A percentile compares a stretch with the other conserved stretches of the same genome.
These are phyloP conservation scores for Eupithecia abbreviata DNA, from an alignment of 2,888 invertebrate species.

Conservation along the genomic window DNA sequence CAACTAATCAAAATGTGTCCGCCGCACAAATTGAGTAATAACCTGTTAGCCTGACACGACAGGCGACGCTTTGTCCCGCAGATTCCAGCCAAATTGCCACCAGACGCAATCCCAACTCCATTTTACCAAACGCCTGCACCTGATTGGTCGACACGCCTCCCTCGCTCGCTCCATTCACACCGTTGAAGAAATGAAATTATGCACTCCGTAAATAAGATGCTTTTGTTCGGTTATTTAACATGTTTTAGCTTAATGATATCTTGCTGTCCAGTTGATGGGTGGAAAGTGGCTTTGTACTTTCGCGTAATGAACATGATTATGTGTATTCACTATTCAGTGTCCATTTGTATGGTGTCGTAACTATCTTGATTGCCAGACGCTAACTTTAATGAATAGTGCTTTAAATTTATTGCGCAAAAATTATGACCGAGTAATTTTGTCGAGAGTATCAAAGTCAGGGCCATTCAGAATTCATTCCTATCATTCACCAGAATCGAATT, in stretches of 20 bases:
- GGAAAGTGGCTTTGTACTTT: conserved; percentile 30
- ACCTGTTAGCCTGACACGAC: conserved; percentile 69
- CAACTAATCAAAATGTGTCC: conserved; percentile 77
- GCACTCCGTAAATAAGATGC: conserved; percentile 76
- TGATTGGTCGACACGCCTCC: conserved; percentile 78
- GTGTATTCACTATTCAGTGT: background rate
- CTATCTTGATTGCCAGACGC: background rate
- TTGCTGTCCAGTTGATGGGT: conserved; percentile 33
- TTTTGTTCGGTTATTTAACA: conserved; percentile 68
- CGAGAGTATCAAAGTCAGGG: background rate
- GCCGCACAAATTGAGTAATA: conserved; percentile 80
- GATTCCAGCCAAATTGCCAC: conserved; percentile 80
- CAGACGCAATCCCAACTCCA: conserved; percentile 74
- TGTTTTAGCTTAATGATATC: conserved; percentile 56
- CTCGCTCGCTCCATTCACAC: conserved; percentile 46
- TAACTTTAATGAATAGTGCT: background rate
- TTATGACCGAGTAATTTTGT: background rate
- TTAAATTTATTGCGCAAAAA: background rate
- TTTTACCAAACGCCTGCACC: conserved; percentile 74
- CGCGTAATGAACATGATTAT: conserved; percentile 2
- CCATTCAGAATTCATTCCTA: too few species aligned
- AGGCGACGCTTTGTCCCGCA: conserved; percentile 73
- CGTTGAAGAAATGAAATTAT: conserved; percentile 76
- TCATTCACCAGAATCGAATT: too few species aligned
- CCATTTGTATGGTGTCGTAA: background rate